Conservation (phyloP, 2,888 invertebrate species). For the Uloborus plumipes region DNA sequence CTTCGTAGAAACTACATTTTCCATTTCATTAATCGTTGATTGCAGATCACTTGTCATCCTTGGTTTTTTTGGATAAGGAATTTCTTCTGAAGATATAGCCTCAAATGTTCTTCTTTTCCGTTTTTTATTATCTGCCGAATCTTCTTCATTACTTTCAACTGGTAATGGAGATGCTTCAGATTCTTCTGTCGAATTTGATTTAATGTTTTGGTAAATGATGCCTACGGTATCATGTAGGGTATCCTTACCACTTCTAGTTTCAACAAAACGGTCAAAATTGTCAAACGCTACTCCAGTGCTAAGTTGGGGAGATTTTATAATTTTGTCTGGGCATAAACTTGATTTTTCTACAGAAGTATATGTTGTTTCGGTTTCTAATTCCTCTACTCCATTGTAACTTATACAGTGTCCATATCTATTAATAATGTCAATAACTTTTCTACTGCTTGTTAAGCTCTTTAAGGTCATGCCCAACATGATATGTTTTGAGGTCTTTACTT, state of each 20-base stretch:
- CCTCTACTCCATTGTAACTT: neutral
- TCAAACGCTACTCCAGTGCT: neutral
- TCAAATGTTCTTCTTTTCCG: no score
- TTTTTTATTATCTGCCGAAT: neutral
- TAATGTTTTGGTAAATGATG: neutral
- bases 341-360: neutral
- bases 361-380: neutral
- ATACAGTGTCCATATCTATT: slow-evolving; percentile 5
- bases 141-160: neutral
- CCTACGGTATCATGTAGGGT: neutral
- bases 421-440: slow-evolving; percentile 2
- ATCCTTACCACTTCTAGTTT: neutral
- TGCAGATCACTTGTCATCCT: no score
- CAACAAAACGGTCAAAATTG: neutral
- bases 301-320: neutral
- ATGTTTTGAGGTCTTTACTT: no score
- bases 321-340: neutral
- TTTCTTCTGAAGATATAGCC: no score
- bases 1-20: no score
- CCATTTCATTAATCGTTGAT: no score
- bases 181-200: neutral
- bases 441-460: neutral
- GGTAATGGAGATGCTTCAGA: neutral
- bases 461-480: no score
- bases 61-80: no score